A percentile compares a stretch with the other conserved stretches of the same genome.
Conservation (phyloP, 2,888 invertebrate genomes). For the Drosophila leonis region DNA sequence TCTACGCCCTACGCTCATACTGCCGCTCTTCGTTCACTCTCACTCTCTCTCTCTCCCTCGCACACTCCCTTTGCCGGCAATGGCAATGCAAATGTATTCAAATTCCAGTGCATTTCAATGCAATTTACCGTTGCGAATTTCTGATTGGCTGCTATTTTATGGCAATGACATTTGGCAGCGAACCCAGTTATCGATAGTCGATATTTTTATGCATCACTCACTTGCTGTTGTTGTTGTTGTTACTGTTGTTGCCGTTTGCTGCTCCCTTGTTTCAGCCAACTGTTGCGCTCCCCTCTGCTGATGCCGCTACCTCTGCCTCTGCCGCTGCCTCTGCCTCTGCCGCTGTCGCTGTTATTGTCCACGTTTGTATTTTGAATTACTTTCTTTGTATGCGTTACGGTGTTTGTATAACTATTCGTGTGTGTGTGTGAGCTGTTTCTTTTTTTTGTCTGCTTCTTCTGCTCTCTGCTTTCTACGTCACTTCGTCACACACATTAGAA, state of each 20-base stretch:
- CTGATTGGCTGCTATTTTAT: constrained; percentile 25
- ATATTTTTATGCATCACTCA: constrained; percentile 32
- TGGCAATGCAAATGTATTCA: constrained; percentile 15
- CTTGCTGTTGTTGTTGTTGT: constrained; percentile 28
- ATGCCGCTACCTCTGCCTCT: constrained; percentile 34
- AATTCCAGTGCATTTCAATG: constrained; percentile 29
- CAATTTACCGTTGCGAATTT: constrained; percentile 28
- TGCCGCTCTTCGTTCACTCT: neutral
- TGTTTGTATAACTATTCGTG: constrained; percentile 18
- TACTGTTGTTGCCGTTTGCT: constrained; percentile 28
- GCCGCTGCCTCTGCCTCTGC: constrained; percentile 27
- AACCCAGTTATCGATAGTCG: constrained; percentile 38
- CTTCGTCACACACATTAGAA: constrained; percentile 70
- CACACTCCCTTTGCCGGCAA: constrained; percentile 34
- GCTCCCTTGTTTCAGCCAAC: constrained; percentile 64
- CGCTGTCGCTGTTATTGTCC: constrained; percentile 35
- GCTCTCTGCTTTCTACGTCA: constrained; percentile 55
- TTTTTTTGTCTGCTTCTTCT: constrained; percentile 45
- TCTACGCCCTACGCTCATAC: neutral
- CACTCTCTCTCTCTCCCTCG: neutral
- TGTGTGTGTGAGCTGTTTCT: constrained; percentile 47
- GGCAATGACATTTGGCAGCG: constrained; percentile 49
- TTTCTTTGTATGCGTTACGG: constrained; percentile 35
- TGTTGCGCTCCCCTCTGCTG: constrained; percentile 43
- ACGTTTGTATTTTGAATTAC: constrained; percentile 54